Evolutionary conservation across 2,888 invertebrate genomes (phyloP), one percentile per base, ranked within the genome.

Genomic region (Eupithecia dodoneata): DNA sequence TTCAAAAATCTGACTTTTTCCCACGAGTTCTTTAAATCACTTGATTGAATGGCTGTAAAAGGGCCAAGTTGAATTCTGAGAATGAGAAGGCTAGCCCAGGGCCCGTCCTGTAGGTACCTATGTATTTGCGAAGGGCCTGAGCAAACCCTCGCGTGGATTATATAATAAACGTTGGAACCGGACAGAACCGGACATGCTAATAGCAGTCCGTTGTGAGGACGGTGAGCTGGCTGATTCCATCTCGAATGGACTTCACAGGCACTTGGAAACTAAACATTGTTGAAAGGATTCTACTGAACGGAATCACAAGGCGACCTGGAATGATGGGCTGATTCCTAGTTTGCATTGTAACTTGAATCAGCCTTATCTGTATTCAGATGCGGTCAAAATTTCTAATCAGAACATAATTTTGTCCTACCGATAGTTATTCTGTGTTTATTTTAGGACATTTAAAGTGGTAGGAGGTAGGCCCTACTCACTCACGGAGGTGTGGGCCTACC

Each of bases 91-190:
- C 55, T 2, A 10, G 63, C 12, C 63, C 63, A 63, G 63, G 63
- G 12, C 10, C 18, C 63, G 63, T 12, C 18, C 18, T 9, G 3
- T 4, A 59, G 66, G 55, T 55, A 0, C 52, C 52, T 6, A 3
- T 15, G 5, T 67, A 69, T 69, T 69, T 44, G 44, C n/a, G 67
- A 13, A 66, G 45, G 63, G 67, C 67, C 44, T 45, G 18, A 45
- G 67, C n/a, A 69, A 69, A 67, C 67, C 7, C 67, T 42, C 42
- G 15, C 52, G 13, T 42, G 42, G 44, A 65, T 13, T 41, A 45
- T n/a, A 69, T 69, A 69, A 69, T 69, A 45, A 10, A 69, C n/a
- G 45, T 69, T 45, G n/a, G 9, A 42, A 42, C 63, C 10, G 10
- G 59, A 18, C 63, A 30, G 45, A 69, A 41, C 52, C 15, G 65